Evolutionary conservation across 2,113 vertebrate genomes (phyloP), one percentile per base, ranked within the genome.

Genomic region (Chloroceryle aenea): DNA sequence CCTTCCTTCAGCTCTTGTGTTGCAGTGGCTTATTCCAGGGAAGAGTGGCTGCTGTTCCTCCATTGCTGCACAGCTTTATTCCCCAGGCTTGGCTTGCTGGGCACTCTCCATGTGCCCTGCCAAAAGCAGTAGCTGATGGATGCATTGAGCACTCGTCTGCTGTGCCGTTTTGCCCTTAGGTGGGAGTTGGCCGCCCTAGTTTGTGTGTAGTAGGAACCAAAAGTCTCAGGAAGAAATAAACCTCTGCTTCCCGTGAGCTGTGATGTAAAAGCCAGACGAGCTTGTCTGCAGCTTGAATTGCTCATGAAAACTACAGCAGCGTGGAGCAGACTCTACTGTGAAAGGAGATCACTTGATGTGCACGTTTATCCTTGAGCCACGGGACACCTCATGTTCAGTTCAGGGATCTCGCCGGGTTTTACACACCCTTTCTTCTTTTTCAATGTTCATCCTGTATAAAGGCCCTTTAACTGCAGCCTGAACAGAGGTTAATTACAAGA

Each of bases 181-280:
- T 62, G 9, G 50, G 63, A 30, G n/a, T 4, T 76, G 42, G 69
- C 73, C 63, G 56, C 26, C 43, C 10, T 10, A 17, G 29, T 50
- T n/a, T 40, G 14, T 55, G 25, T 67, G 76, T 59, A 74, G 92
- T 64, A 89, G 79, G 83, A 96, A 72, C 56, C 68, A 78, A n/a
- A 81, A 81, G 52, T 89, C 88, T 93, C 90, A 81, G 86, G 92
- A 96, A 90, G 78, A 88, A 83, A 59, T 1, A 47, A 85, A 36
- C 21, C n/a, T 9, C 87, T 93, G 79, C 90, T 90, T 86, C 85
- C 92, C 72, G 2, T 48, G 62, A 38, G 12, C 72, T 75, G 68
- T 27, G 18, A 55, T 22, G 34, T 32, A 11, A 30, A 40, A 48
- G 76, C 55, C 64, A 43, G 85, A 42, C 3, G 3, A 43, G 32